A percentile compares a stretch with the other conserved stretches of the same genome.
phyloP scores from a whole-genome alignment of 2,797 vertebrate species.

The Botia almorhae region DNA sequence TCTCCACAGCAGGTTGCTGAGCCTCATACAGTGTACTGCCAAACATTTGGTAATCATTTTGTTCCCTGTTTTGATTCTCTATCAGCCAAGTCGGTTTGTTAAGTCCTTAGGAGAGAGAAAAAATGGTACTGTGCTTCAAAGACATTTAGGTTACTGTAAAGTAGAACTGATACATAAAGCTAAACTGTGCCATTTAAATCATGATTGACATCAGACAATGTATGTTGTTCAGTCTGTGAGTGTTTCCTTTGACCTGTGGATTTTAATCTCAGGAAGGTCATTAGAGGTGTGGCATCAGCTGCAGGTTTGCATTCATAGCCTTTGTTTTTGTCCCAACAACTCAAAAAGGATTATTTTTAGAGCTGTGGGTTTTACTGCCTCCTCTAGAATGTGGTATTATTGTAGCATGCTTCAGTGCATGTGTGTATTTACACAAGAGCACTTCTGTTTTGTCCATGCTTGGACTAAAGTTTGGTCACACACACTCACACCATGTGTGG shows the following conservation, averaged over 20 bases:
- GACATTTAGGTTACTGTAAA: slow-evolving; percentile 54
- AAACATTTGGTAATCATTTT: slow-evolving; percentile 58
- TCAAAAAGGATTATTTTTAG: slow-evolving; percentile 61
- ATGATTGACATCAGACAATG: background rate
- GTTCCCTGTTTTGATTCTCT: slow-evolving; percentile 39
- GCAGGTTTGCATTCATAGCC: slow-evolving; percentile 58
- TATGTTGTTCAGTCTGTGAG: background rate
- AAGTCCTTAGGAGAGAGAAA: slow-evolving; percentile 32
- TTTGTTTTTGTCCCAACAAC: slow-evolving; percentile 61
- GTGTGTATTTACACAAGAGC: slow-evolving; percentile 36
- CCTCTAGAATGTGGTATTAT: slow-evolving; percentile 32
- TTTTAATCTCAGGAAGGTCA: slow-evolving; percentile 54
- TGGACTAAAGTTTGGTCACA: slow-evolving; percentile 29
- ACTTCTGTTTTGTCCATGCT: slow-evolving; percentile 42
- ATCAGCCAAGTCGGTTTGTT: slow-evolving; percentile 6
- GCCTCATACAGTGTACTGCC: slow-evolving; percentile 23
- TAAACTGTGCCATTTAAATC: background rate
- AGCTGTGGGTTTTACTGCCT: slow-evolving; percentile 19
- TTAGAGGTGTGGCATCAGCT: slow-evolving; percentile 57
- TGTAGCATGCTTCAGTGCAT: slow-evolving; percentile 11
- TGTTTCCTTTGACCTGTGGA: slow-evolving; percentile 17
- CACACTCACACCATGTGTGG: slow-evolving; percentile 41
- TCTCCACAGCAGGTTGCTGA: slow-evolving; percentile 30
- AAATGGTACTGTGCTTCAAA: background rate
- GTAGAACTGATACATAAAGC: no score